Percentiles rank a stretch among this genome's conserved stretches.
These are phyloP conservation scores for Hybos culiciformis DNA, from an alignment of 2,888 invertebrate genomes.

Conservation along the genomic window DNA sequence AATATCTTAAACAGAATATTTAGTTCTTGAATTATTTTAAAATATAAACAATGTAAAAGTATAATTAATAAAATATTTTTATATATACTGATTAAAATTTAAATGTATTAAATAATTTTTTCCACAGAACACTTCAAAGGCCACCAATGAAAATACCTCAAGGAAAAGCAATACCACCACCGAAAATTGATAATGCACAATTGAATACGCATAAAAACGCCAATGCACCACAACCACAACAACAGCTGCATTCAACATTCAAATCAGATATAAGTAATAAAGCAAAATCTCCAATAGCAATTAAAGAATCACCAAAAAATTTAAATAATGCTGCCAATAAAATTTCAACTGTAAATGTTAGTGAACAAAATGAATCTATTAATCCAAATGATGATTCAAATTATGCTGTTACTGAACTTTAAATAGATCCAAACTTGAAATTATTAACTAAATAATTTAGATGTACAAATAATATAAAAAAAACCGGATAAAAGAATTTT, in stretches of 20 bases:
- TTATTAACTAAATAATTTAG: no score
- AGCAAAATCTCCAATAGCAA: conserved; percentile 20
- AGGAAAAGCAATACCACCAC: conserved; percentile 36
- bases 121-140: conserved; percentile 30
- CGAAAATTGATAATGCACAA: conserved; percentile 33
- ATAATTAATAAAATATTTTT: no score
- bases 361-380: conserved; percentile 22
- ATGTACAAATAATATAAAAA: no score
- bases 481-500: no score
- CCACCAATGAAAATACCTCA: conserved; percentile 35
- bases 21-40: no score
- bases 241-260: conserved; percentile 15
- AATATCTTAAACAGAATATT: no score
- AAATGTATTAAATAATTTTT: not conserved
- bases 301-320: conserved; percentile 17
- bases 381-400: conserved; percentile 35
- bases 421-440: no score
- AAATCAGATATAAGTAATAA: conserved; percentile 13
- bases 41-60: no score
- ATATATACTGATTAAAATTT: not conserved
- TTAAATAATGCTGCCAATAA: conserved; percentile 19
- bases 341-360: conserved; percentile 11
- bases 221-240: conserved; percentile 28
- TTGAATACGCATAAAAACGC: no score
- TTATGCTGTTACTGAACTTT: conserved; percentile 37